Evolutionary conservation across 1,140 invertebrate genomes (phyloP).

Genomic region (Odontomachus brunneus): DNA sequence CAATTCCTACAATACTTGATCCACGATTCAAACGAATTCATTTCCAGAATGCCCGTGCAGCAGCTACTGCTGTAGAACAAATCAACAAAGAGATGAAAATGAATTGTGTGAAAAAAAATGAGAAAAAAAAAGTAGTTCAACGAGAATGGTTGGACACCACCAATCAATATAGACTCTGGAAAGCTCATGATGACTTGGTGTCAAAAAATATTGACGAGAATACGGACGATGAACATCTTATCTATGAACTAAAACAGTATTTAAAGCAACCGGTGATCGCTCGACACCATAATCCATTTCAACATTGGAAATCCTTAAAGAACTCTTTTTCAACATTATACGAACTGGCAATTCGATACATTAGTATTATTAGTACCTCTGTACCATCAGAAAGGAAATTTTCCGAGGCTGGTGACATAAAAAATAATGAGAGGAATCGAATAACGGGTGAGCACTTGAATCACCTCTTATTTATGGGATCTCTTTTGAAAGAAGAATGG

Average conservation of each 20-base stretch:
- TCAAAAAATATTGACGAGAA: not conserved
- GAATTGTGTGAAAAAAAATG: too few species aligned
- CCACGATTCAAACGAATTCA: conserved; percentile 6
- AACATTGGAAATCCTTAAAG: not conserved
- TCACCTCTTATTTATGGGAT: not conserved
- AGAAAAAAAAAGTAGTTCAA: not conserved
- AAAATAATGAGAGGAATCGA: not conserved
- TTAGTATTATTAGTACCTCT: not conserved
- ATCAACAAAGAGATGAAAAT: too few species aligned
- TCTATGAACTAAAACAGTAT: conserved; percentile 7
- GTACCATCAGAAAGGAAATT: conserved; percentile 3
- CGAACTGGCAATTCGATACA: not conserved
- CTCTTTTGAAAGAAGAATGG: conserved; percentile 12
- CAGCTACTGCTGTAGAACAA: not conserved
- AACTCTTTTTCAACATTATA: not conserved
- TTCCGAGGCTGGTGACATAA: not conserved
- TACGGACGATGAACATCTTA: too few species aligned
- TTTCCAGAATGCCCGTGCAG: not conserved
- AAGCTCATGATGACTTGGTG: not conserved
- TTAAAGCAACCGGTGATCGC: not conserved
- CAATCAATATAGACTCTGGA: not conserved
- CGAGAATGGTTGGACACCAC: not conserved
- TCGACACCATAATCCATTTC: not conserved
- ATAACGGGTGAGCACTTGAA: conserved; percentile 18
- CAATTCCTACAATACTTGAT: not conserved